Conservation (phyloP, 2,113 vertebrate genomes). For the Cervus canadensis region DNA sequence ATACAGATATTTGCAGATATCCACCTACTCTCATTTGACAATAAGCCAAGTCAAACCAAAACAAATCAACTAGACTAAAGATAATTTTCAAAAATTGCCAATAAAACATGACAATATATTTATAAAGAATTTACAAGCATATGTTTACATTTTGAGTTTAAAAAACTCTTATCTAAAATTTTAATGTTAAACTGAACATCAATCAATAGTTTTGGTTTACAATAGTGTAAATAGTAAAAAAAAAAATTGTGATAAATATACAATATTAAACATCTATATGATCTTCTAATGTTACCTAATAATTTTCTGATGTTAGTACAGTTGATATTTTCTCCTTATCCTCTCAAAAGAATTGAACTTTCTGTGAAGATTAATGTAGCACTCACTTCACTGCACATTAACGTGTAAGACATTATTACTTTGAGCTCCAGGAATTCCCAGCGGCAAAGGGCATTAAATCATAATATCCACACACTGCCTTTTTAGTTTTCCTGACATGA, state of each 20-base stretch:
- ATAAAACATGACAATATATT: not conserved
- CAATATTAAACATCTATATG: conserved; percentile 36
- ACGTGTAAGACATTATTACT: conserved; percentile 68
- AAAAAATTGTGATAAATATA: conserved; percentile 16
- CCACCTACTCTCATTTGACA: not conserved
- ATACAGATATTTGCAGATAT: not conserved
- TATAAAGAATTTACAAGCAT: not conserved
- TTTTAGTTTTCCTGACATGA: conserved; percentile 38
- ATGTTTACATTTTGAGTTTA: not conserved
- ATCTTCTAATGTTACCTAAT: conserved; percentile 1
- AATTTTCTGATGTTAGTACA: conserved; percentile 55
- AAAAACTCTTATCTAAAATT: not conserved
- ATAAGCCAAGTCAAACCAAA: not conserved
- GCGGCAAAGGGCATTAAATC: conserved; percentile 65
- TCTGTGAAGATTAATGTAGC: conserved; percentile 74
- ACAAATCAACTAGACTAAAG: not conserved
- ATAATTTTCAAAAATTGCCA: not conserved
- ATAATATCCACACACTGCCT: conserved; percentile 24
- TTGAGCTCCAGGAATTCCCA: conserved; percentile 68
- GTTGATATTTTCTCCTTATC: conserved; percentile 43
- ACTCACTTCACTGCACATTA: conserved; percentile 72
- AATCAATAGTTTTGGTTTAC: not conserved
- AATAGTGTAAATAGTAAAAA: conserved; percentile 15
- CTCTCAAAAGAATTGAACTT: conserved; percentile 63
- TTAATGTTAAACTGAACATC: not conserved